These are phyloP conservation scores for Cynodonichthys magdalenae DNA, from an alignment of 2,797 vertebrate species.

Conservation along the genomic window DNA sequence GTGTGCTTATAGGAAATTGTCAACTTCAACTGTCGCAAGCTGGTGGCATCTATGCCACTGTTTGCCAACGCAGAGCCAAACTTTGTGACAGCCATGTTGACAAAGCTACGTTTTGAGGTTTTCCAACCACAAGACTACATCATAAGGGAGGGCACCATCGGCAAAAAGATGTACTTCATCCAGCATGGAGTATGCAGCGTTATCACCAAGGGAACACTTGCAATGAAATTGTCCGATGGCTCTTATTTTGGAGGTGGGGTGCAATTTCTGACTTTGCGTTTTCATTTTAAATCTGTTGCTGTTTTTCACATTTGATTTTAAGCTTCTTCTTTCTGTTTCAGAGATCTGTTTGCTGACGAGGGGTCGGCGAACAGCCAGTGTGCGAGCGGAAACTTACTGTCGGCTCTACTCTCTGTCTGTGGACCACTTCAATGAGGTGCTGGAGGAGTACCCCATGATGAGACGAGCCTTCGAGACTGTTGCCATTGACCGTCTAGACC, in stretches of 20 bases:
- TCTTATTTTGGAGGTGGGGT: constrained; percentile 92
- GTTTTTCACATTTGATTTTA: background rate
- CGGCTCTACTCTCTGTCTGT: constrained; percentile 91
- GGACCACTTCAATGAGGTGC: constrained; percentile 94
- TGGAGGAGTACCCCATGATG: constrained; percentile 98
- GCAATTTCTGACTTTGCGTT: background rate
- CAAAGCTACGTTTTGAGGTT: constrained; percentile 93
- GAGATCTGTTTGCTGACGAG: constrained; percentile 93
- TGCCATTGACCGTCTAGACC: constrained; percentile 92
- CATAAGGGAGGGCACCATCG: constrained; percentile 92
- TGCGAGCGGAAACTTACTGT: constrained; percentile 91
- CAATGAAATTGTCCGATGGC: constrained; percentile 92
- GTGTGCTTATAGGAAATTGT: constrained; percentile 86
- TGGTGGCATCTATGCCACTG: constrained; percentile 94
- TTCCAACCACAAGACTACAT: constrained; percentile 94
- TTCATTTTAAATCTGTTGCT: background rate
- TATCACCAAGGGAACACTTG: constrained; percentile 93
- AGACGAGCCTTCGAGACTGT: constrained; percentile 92
- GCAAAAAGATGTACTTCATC: constrained; percentile 98
- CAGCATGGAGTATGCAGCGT: constrained; percentile 94
- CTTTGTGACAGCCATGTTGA: constrained; percentile 94
- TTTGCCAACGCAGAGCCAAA: constrained; percentile 95
- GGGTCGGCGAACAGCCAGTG: constrained; percentile 90
- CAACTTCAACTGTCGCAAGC: constrained; percentile 94
- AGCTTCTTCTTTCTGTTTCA: constrained; percentile 55